Conservation (phyloP, 2,113 vertebrate genomes). For the Zosterops borbonicus region DNA sequence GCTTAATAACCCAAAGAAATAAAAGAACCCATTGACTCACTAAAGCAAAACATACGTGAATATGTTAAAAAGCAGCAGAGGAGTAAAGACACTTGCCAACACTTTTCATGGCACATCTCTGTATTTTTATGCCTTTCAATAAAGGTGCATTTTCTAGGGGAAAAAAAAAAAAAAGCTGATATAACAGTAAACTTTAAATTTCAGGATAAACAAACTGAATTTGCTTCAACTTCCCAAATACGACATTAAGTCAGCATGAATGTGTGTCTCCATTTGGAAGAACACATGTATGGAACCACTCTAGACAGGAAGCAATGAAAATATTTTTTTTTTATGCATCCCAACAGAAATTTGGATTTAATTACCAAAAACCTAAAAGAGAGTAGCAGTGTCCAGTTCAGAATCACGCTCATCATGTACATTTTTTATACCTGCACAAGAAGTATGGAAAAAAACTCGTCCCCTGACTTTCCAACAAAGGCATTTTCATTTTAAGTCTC, state of each 20-base stretch:
- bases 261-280: not conserved
- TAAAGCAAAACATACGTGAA: not conserved
- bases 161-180: not conserved
- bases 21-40: not conserved
- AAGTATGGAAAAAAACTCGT: not conserved
- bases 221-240: not conserved
- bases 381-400: not conserved
- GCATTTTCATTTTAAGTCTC: not conserved
- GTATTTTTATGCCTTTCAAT: not conserved
- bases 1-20: not conserved
- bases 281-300: not conserved
- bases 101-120: not conserved
- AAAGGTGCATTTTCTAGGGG: not conserved
- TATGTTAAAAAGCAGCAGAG: not conserved
- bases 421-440: not conserved
- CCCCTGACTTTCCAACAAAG: not conserved
- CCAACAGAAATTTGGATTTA: not conserved
- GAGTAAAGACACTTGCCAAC: not conserved
- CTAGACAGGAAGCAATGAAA: not conserved
- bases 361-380: not conserved
- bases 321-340: not conserved
- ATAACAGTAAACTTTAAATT: not conserved
- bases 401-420: accelerated
- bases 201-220: not conserved
- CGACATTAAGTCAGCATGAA: not conserved